Evolutionary conservation across 2,888 invertebrate genomes (phyloP), one percentile per base, ranked within the genome.

Genomic region (Cerastis rubricosa): DNA sequence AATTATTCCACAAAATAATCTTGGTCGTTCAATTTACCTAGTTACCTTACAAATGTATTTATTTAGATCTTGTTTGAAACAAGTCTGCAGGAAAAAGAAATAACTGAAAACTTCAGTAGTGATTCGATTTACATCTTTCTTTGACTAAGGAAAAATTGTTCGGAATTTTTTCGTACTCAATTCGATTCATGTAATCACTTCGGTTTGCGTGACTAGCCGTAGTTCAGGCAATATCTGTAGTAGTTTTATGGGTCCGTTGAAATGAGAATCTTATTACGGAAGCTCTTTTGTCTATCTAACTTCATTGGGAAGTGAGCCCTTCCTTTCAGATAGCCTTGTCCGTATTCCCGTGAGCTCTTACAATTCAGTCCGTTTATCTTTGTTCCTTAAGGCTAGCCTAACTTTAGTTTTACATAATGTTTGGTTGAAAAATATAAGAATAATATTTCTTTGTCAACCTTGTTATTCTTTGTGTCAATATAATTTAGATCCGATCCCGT

Each of bases 181-280:
- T 78, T 63, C 63, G 25, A 61, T 66, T 77, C 71, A 25, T 35
- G 47, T 68, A 80, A 80, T 80, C 66, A 72, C 47, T 65, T 54
- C 19, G 19, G 75, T 59, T 85, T 80, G 88, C 89, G 87, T 91
- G 91, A 85, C 85, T 80, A 87, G 76, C 73, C 59, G 79, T 74
- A 87, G 86, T 91, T 85, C 51, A 71, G 54, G 47, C 29, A 59
- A 71, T 83, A 76, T 80, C 87, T 83, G 73, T 84, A 81, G 80
- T 78, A 84, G 80, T 83, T 80, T 83, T 73, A 81, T 76, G 75
- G 80, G 85, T 88, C 68, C 68, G 71, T 51, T 67, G 71, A 76
- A 81, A 78, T 63, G 64, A 45, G 51, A 73, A 78, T 80, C 61
- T 77, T 47, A 80, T 84, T 87, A 79, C 51, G 66, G 49, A 66